Percentiles rank a stretch among this genome's conserved stretches.
Evolutionary conservation across 2,113 vertebrate genomes (phyloP).

Genomic region (Pelecanoides urinatrix): DNA sequence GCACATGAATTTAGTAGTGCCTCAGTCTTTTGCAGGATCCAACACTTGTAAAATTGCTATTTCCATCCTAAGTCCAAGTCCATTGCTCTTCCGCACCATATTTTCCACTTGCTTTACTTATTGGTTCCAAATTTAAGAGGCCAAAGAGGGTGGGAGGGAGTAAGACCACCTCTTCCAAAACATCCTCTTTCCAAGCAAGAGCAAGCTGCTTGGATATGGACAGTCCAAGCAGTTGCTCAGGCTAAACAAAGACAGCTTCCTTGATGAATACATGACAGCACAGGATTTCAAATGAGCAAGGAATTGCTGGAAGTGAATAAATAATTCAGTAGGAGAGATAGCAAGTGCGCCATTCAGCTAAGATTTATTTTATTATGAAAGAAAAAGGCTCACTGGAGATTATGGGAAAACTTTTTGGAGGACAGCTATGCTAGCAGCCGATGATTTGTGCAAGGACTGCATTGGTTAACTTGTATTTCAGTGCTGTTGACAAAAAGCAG

Average conservation of each 20-base stretch:
- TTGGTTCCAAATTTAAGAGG: not conserved
- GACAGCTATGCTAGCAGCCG: not conserved
- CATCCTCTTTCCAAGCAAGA: not conserved
- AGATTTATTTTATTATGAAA: not conserved
- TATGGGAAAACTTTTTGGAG: not conserved
- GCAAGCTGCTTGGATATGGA: not conserved
- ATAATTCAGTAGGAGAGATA: not conserved
- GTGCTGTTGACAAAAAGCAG: not conserved
- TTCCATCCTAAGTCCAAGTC: not conserved
- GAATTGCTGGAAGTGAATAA: not conserved
- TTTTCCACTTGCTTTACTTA: not conserved
- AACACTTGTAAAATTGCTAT: not conserved
- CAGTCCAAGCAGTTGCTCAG: not conserved
- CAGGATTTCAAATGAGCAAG: not conserved
- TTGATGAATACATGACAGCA: not conserved
- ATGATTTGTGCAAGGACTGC: not conserved
- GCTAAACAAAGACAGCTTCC: not conserved
- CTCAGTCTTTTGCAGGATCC: not conserved
- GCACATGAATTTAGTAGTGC: not conserved
- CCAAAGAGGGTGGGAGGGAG: not conserved
- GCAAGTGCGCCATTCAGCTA: not conserved
- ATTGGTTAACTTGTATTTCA: not conserved
- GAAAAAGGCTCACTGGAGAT: not conserved
- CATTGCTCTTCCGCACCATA: fast-evolving
- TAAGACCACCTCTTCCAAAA: not conserved